Evolutionary conservation across 2,113 vertebrate genomes (phyloP), one percentile per base, ranked within the genome.

Genomic region (Artemisiospiza belli): DNA sequence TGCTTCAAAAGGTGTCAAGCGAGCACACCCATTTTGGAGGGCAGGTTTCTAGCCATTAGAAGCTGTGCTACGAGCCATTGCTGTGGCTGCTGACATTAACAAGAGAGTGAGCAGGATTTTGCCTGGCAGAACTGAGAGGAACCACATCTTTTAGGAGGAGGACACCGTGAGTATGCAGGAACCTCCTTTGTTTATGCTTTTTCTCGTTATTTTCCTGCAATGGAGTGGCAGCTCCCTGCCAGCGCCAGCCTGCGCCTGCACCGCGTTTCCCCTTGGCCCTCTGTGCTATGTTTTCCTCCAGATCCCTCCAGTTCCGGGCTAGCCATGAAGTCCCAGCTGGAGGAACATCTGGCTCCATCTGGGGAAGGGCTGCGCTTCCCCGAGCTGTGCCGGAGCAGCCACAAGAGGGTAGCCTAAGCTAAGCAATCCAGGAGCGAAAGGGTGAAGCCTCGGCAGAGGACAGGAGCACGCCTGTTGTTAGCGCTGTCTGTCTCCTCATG

Each of bases 331-430:
- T 9, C 43, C 24, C 31, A 51, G 64, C 69, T 15, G 5, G 37
- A 54, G 55, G 31, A 72, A 47, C 78, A 41, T 18, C 51, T 28
- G 41, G 20, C 62, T 12, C 20, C 33, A 4, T 9, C 19, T 30
- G n/a, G 12, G 49, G 12, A 33, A 39, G 30, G 59, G 54, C 25
- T 30, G 54, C 1, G 1, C 19, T 54, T 66, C 5, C 30, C 39
- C 2, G 4, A 54, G 79, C 66, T 33, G 49, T 0, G 5, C 54
- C 72, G 2, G 72, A 82, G 88, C 78, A 88, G 92, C 96, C 97
- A 97, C 95, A 91, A 97, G 97, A 95, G 95, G 96, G 96, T 91
- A 94, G 55, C 92, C 92, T 93, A 97, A 92, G 95, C 94, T 80
- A 83, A 97, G 94, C 80, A 59, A 96, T 95, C 64, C 93, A 55